phyloP scores from a whole-genome alignment of 1,140 invertebrate species.

The Calliopsis andreniformis region DNA sequence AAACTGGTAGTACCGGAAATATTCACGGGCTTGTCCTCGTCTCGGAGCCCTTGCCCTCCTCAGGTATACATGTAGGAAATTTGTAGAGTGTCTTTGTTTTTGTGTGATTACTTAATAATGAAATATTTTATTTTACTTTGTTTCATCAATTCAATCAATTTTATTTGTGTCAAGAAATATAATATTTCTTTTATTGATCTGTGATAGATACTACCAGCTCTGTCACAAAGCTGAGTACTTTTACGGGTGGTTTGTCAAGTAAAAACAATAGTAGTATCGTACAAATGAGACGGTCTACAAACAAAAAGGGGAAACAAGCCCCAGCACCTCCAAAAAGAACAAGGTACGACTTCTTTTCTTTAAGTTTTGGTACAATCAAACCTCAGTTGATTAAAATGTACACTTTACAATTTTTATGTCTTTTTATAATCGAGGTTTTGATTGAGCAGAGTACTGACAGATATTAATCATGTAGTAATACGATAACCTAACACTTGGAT shows the following conservation, averaged over 20 bases:
- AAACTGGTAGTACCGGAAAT: constrained; percentile 85
- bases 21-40: constrained; percentile 84
- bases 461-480: constrained; percentile 22
- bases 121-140: constrained; percentile 14
- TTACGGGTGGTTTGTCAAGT: constrained; percentile 83
- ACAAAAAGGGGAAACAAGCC: constrained; percentile 95
- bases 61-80: constrained; percentile 73
- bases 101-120: not conserved
- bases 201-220: constrained; percentile 74
- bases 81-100: constrained; percentile 25
- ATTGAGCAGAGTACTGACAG: not conserved
- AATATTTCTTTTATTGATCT: not conserved
- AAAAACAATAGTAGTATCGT: constrained; percentile 85
- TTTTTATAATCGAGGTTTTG: constrained; percentile 23
- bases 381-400: no score
- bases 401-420: not conserved
- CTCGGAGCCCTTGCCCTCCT: constrained; percentile 80
- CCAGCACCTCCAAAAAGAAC: constrained; percentile 96
- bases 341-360: constrained; percentile 84
- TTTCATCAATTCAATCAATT: not conserved
- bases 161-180: not conserved
- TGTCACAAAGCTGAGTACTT: constrained; percentile 85
- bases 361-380: constrained; percentile 10
- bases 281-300: constrained; percentile 92
- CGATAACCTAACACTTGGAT: constrained; percentile 30